Evolutionary conservation across 2,113 vertebrate genomes (phyloP).

Genomic region (Elaphurus davidianus): DNA sequence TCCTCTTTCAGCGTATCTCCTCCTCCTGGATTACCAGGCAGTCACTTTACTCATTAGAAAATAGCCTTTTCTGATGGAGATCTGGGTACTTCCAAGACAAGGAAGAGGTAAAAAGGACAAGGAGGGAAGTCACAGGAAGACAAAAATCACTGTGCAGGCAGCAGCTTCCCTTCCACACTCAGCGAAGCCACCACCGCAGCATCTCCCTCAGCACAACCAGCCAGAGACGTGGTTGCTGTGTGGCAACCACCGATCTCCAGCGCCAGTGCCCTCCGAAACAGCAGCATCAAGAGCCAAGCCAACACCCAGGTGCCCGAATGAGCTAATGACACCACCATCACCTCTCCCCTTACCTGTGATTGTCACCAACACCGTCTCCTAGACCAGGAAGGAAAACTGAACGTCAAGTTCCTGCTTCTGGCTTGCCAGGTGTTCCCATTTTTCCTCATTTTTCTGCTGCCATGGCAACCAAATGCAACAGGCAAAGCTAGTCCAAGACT

Average conservation of each 20-base stretch:
- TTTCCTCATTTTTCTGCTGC: slow-evolving; percentile 78
- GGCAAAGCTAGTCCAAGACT: slow-evolving; percentile 69
- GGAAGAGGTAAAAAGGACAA: not conserved
- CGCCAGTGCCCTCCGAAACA: not conserved
- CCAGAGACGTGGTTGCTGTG: not conserved
- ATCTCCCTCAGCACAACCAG: not conserved
- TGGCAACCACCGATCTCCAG: not conserved
- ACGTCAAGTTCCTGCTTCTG: slow-evolving; percentile 66
- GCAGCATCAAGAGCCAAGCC: not conserved
- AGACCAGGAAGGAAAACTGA: slow-evolving; percentile 27
- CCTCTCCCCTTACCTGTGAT: slow-evolving; percentile 50
- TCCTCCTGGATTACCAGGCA: not conserved
- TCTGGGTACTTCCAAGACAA: not conserved
- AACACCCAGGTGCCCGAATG: not conserved
- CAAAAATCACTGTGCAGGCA: not conserved
- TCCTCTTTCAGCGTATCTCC: not conserved
- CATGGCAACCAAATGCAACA: slow-evolving; percentile 85
- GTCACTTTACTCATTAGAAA: not conserved
- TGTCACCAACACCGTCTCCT: slow-evolving; percentile 27
- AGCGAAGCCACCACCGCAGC: not conserved
- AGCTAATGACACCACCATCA: not conserved
- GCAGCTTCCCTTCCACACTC: not conserved
- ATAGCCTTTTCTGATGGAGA: not conserved
- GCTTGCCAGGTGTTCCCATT: slow-evolving; percentile 67
- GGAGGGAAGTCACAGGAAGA: not conserved